Evolutionary conservation across 2,888 invertebrate genomes (phyloP).

Genomic region (Andrena bicolor): DNA sequence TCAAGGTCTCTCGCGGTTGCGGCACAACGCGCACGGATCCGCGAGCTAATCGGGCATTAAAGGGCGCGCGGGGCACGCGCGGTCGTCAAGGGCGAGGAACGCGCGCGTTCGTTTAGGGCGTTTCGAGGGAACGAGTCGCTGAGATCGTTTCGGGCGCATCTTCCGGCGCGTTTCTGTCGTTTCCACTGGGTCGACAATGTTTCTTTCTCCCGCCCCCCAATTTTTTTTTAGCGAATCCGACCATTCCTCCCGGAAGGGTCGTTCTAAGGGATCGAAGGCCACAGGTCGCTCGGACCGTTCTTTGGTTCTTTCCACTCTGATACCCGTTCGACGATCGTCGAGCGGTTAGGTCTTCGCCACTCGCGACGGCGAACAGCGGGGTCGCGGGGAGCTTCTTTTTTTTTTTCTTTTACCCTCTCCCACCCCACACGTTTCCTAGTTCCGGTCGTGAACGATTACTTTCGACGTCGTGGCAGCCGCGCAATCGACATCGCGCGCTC

Average conservation of each 20-base stretch:
- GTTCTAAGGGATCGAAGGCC: background rate
- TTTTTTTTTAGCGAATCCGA: background rate
- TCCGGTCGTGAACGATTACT: too few species aligned
- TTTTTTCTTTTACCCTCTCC: background rate
- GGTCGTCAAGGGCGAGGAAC: constrained; percentile 23
- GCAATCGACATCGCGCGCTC: too few species aligned
- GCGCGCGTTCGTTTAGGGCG: constrained; percentile 27
- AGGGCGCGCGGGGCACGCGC: constrained; percentile 51
- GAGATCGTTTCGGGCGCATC: background rate
- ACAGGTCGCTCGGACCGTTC: background rate
- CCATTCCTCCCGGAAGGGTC: background rate
- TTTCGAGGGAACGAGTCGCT: constrained; percentile 17
- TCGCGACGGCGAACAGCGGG: background rate
- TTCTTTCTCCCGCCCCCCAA: background rate
- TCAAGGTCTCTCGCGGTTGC: constrained; percentile 65
- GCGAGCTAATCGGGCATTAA: constrained; percentile 63
- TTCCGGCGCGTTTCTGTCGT: constrained; percentile 11
- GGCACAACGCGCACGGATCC: constrained; percentile 51
- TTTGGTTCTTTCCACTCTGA: background rate
- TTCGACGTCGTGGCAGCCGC: too few species aligned
- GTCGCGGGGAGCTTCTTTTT: background rate
- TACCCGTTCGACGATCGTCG: background rate
- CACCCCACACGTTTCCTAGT: too few species aligned
- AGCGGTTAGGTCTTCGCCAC: background rate
- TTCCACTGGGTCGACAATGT: background rate